Evolutionary conservation across 2,888 invertebrate genomes (phyloP).

Genomic region (Callosobruchus maculatus): DNA sequence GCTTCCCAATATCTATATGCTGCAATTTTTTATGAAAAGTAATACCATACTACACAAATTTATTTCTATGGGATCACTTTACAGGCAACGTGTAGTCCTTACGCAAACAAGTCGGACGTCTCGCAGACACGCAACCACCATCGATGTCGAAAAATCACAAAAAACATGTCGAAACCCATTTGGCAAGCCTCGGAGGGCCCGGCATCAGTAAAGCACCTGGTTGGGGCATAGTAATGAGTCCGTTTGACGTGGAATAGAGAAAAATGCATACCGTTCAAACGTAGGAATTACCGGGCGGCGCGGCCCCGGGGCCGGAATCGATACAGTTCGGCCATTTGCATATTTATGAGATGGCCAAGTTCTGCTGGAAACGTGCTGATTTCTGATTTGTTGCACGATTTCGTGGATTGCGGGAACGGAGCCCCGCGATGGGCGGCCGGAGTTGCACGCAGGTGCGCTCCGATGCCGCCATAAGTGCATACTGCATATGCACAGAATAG

Average conservation of each 20-base stretch:
- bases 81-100: no score
- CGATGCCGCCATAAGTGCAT: neutral
- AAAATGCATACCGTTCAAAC: neutral
- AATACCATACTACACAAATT: no score
- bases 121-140: slow-evolving; percentile 6
- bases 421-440: neutral
- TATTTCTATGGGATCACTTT: no score
- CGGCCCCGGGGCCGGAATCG: slow-evolving; percentile 15
- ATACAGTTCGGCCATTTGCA: slow-evolving; percentile 34
- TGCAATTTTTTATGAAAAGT: no score
- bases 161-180: slow-evolving; percentile 3
- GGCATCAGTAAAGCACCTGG: neutral
- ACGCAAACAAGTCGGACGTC: neutral
- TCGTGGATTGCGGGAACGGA: neutral
- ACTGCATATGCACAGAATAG: neutral
- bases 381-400: slow-evolving; percentile 24
- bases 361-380: slow-evolving; percentile 25
- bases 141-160: slow-evolving; percentile 8
- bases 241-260: neutral
- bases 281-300: neutral
- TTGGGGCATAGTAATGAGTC: neutral
- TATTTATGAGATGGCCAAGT: slow-evolving; percentile 30
- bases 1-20: no score
- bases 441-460: neutral
- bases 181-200: neutral